A percentile compares a stretch with the other conserved stretches of the same genome.
Conservation (phyloP, 1,140 invertebrate species). For the Triops cancriformis region DNA sequence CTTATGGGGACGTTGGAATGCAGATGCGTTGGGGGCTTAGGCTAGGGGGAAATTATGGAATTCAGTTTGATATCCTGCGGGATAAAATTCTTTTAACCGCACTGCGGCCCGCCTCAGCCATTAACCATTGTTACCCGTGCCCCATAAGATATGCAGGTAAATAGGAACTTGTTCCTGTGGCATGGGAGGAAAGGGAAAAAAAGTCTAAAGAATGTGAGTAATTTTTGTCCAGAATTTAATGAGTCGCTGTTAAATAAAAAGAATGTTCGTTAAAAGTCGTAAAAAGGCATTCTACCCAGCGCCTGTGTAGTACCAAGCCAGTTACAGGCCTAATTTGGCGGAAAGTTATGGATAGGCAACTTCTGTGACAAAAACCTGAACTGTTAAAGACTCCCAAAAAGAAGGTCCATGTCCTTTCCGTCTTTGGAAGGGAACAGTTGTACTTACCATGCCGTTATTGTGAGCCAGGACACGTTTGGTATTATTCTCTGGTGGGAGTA, state of each 20-base stretch:
- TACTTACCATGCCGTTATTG: no score
- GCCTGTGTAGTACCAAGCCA: background rate
- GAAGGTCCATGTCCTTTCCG: background rate
- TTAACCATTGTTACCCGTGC: background rate
- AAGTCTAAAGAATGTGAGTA: background rate
- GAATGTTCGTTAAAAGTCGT: background rate
- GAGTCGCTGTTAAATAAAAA: background rate
- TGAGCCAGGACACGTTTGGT: no score
- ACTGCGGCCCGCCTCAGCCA: slow-evolving; percentile 11
- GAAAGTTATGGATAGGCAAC: background rate
- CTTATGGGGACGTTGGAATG: background rate
- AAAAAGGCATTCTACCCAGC: background rate
- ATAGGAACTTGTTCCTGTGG: background rate
- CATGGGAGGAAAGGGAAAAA: background rate
- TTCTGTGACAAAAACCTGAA: background rate
- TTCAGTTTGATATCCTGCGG: slow-evolving; percentile 11
- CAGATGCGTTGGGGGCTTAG: background rate
- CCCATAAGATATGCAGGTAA: slow-evolving; percentile 2
- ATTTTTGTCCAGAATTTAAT: background rate
- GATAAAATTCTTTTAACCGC: background rate
- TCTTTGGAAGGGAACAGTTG: no score
- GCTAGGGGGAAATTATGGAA: background rate
- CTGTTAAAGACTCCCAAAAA: background rate
- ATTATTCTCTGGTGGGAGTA: no score
- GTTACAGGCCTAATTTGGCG: slow-evolving; percentile 1